These are phyloP conservation scores for Ammospiza nelsoni DNA, from an alignment of 2,113 vertebrate species.

Conservation along the genomic window DNA sequence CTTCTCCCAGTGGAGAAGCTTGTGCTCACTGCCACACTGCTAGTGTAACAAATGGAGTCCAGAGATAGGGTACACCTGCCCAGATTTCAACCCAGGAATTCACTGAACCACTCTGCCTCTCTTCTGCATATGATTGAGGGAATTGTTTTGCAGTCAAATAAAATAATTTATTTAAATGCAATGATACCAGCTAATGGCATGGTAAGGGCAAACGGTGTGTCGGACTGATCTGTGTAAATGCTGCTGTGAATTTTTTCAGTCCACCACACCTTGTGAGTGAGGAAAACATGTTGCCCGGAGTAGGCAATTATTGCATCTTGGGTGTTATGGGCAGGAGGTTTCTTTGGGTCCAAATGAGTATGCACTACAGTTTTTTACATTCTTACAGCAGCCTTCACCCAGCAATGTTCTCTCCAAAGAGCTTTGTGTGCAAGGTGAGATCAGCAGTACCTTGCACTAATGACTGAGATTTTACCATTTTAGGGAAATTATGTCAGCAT, in stretches of 20 bases:
- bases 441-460: background rate
- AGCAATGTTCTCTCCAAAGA: background rate
- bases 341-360: background rate
- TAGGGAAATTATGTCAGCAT: background rate
- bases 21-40: background rate
- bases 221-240: background rate
- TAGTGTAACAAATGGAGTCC: background rate
- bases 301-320: background rate
- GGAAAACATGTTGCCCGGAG: background rate
- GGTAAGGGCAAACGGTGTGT: background rate
- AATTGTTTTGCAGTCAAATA: background rate
- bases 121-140: background rate
- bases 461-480: background rate
- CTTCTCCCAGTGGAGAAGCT: background rate
- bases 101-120: background rate
- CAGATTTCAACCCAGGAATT: background rate
- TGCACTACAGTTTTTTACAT: background rate
- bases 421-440: background rate
- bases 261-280: background rate
- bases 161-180: background rate
- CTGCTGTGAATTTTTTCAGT: background rate
- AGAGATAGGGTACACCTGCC: background rate
- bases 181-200: background rate
- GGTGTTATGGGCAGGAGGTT: background rate
- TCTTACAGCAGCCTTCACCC: background rate